phyloP scores from a whole-genome alignment of 2,888 invertebrate genomes.

The Ophioninae sp. region DNA sequence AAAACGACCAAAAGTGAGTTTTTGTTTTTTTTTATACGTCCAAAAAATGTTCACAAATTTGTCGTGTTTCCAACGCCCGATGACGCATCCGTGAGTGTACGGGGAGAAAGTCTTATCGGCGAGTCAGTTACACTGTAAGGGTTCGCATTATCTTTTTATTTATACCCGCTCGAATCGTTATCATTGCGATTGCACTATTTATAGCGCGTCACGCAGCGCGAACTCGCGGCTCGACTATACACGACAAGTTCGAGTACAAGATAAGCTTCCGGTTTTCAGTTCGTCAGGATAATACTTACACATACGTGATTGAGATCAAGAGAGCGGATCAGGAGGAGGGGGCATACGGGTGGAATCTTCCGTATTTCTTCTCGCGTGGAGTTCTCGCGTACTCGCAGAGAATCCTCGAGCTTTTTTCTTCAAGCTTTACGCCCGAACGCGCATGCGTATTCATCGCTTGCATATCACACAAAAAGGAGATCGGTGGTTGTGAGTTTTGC shows the following conservation, averaged over 20 bases:
- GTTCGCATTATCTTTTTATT: slow-evolving; percentile 53
- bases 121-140: slow-evolving; percentile 13
- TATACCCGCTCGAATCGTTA: slow-evolving; percentile 50
- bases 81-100: too few species aligned
- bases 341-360: slow-evolving; percentile 11
- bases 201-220: slow-evolving; percentile 29
- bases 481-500: slow-evolving; percentile 13
- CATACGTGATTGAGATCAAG: not conserved
- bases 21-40: too few species aligned
- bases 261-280: slow-evolving; percentile 56
- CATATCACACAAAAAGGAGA: slow-evolving; percentile 33
- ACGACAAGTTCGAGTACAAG: slow-evolving; percentile 33
- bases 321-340: not conserved
- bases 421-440: slow-evolving; percentile 17
- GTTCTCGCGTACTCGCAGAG: not conserved
- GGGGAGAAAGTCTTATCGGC: slow-evolving; percentile 33
- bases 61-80: too few species aligned
- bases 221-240: slow-evolving; percentile 4
- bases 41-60: too few species aligned
- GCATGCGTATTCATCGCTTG: not conserved
- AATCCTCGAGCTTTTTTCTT: slow-evolving; percentile 22
- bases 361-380: slow-evolving; percentile 26
- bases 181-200: slow-evolving; percentile 34
- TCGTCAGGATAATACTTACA: slow-evolving; percentile 14
- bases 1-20: too few species aligned